phyloP scores from a whole-genome alignment of 2,888 invertebrate genomes.

The Eupithecia vulgata region DNA sequence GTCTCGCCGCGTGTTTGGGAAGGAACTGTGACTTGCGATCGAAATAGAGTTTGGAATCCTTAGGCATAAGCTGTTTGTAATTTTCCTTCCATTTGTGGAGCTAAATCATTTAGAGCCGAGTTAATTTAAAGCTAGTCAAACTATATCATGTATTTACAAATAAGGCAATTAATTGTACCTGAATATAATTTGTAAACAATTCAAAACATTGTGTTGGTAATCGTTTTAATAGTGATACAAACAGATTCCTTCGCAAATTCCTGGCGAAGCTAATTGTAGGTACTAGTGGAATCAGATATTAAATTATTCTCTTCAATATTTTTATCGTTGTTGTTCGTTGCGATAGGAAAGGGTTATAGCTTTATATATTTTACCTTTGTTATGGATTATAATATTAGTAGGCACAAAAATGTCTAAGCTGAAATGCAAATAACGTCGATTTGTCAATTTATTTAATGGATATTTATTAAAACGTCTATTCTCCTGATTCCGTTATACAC shows the following conservation, averaged over 20 bases:
- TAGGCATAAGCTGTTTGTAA: slow-evolving; percentile 16
- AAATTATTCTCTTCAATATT: slow-evolving; percentile 59
- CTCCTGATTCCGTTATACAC: slow-evolving; percentile 54
- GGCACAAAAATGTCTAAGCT: slow-evolving; percentile 65
- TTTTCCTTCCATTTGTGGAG: slow-evolving; percentile 24
- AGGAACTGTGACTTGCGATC: slow-evolving; percentile 47
- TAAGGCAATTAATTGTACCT: slow-evolving; percentile 31
- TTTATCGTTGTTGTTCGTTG: slow-evolving; percentile 70
- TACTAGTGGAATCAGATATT: slow-evolving; percentile 63
- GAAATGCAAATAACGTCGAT: slow-evolving; percentile 53
- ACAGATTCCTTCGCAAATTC: slow-evolving; percentile 55
- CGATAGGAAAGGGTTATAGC: slow-evolving; percentile 68
- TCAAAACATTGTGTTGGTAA: slow-evolving; percentile 16
- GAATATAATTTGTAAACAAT: slow-evolving; percentile 22
- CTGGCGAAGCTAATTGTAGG: slow-evolving; percentile 56
- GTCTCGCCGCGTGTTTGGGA: slow-evolving; percentile 68
- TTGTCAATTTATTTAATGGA: slow-evolving; percentile 51
- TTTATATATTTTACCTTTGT: slow-evolving; percentile 76
- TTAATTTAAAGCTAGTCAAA: slow-evolving; percentile 24
- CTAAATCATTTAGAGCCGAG: slow-evolving; percentile 16
- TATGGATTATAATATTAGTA: slow-evolving; percentile 62
- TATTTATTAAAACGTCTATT: slow-evolving; percentile 48
- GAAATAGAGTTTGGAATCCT: slow-evolving; percentile 25
- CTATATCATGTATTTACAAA: slow-evolving; percentile 15
- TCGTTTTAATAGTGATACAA: slow-evolving; percentile 23